Evolutionary conservation across 2,888 invertebrate species (phyloP), one percentile per base, ranked within the genome.

Genomic region (Sialis lutaria): DNA sequence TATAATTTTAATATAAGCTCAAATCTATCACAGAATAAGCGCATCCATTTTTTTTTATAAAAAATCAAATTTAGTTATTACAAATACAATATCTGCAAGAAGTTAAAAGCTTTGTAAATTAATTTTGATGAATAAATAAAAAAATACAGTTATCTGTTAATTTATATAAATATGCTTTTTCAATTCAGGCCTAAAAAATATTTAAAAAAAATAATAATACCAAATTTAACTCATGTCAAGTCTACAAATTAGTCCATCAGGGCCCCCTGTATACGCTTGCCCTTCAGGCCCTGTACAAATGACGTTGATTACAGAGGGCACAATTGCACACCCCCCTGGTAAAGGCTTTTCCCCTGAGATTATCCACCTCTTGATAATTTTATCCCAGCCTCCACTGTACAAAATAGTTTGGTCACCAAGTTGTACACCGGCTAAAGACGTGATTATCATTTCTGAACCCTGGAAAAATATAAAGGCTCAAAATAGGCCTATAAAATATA

Each of bases 211-310:
- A 22, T 2, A 22, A 22, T 22, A 2, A 22, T n/a, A n/a, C n/a
- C n/a, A 22, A 22, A 2, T 22, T 47, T 42, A 47, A 31, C 12
- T 33, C 40, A 69, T 50, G 48, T 64, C 61, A 39, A 69, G 59
- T 6, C 69, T 58, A 44, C 64, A 63, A 37, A 76, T 60, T 48
- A 60, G 60, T 10, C 77, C 77, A 52, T 75, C 74, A 64, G 72
- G 68, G 7, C 75, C 74, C 1, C 69, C 76, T 1, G 72, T 73
- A 65, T 73, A 78, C 6, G 68, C 65, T 50, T 62, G 59, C 1
- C 67, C 60, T 5, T 56, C 53, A 7, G 55, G 64, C 10, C 59
- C 64, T 6, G 65, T 59, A 31, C 67, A 64, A 40, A 77, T 51
- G 50, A 67, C 65, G 44, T 72, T 74, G 35, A 75, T 57, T 52